Conservation (phyloP, 1,140 invertebrate species). For the Drosophila simulans region DNA sequence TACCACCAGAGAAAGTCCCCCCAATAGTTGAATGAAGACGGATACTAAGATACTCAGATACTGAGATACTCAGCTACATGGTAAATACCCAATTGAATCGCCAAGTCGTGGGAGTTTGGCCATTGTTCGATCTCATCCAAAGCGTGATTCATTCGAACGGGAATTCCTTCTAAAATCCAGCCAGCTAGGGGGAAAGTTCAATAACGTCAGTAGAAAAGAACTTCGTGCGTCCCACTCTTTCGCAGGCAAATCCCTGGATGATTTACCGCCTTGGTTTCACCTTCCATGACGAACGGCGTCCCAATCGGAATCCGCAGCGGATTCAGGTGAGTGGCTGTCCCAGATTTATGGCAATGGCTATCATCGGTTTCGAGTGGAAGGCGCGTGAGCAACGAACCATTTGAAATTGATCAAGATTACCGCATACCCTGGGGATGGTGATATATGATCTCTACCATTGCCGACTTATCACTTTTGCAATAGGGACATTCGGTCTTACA, state of each 20-base stretch:
- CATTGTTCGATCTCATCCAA: background rate
- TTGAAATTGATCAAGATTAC: constrained; percentile 33
- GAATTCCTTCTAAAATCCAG: background rate
- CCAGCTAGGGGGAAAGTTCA: constrained; percentile 2
- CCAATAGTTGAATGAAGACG: too few relatives aligned
- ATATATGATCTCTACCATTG: constrained; percentile 21
- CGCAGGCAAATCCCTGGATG: background rate
- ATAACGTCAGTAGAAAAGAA: constrained; percentile 4
- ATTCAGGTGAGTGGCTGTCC: constrained; percentile 20
- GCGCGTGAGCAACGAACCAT: constrained; percentile 59
- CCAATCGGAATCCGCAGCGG: constrained; percentile 7
- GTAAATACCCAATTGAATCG: background rate
- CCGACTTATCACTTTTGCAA: background rate
- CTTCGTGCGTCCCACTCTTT: background rate
- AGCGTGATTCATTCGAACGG: background rate
- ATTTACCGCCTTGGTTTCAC: constrained; percentile 6
- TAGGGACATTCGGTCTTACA: background rate
- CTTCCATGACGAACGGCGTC: background rate
- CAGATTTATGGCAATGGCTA: constrained; percentile 53
- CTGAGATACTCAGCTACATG: background rate
- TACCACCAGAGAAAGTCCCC: too few relatives aligned
- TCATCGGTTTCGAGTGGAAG: constrained; percentile 42
- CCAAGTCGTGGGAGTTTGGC: background rate
- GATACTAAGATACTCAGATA: too few relatives aligned
- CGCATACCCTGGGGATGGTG: constrained; percentile 1